A percentile compares a stretch with the other conserved stretches of the same genome.
These are phyloP conservation scores for Karalla daura DNA, from an alignment of 2,797 vertebrate species.

Conservation along the genomic window DNA sequence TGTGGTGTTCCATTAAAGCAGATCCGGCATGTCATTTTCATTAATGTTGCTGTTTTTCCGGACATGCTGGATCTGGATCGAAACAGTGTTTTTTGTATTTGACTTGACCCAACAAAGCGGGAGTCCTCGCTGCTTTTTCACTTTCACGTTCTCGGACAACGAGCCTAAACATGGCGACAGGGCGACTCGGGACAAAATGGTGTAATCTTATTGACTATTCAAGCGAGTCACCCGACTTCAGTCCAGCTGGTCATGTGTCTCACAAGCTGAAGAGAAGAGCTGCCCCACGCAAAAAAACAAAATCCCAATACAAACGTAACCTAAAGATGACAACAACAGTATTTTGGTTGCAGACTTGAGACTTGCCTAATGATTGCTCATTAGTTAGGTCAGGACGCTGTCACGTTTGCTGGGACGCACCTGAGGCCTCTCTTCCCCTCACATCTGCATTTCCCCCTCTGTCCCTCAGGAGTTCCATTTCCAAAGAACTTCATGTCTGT, in stretches of 20 bases:
- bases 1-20: too few relatives aligned
- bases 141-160: neutral
- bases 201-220: neutral
- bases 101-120: too few relatives aligned
- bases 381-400: too few relatives aligned
- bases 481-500: constrained; percentile 99
- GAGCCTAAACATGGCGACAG: neutral
- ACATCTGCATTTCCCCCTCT: constrained; percentile 33
- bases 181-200: neutral
- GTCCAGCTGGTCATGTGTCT: constrained; percentile 10
- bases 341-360: neutral
- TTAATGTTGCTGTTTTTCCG: neutral
- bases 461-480: constrained; percentile 90
- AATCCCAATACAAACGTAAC: neutral
- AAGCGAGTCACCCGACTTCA: constrained; percentile 32
- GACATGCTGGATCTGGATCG: neutral
- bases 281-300: neutral
- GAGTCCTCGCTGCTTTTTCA: neutral
- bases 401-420: neutral
- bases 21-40: neutral
- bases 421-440: constrained; percentile 13
- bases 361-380: neutral
- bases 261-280: constrained; percentile 16
- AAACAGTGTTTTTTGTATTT: too few relatives aligned
- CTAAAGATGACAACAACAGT: neutral